These are phyloP conservation scores for Palythoa heliodiscus DNA, from an alignment of 92 coral and sea anemone species.

Conservation along the genomic window DNA sequence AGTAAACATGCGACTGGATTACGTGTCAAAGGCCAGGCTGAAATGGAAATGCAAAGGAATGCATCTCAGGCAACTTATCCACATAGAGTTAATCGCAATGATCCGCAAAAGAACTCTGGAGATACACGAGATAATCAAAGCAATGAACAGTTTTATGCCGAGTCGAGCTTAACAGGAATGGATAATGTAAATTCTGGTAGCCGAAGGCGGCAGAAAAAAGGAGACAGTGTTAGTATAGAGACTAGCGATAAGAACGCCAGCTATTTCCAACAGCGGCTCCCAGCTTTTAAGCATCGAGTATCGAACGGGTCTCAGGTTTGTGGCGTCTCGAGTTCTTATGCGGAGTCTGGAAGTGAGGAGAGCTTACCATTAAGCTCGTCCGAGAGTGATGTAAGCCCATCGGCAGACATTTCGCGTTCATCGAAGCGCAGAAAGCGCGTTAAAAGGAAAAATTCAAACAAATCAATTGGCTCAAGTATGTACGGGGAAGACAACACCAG, in stretches of 20 bases:
- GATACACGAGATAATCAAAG: slow-evolving; percentile 63
- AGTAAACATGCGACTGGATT: slow-evolving; percentile 76
- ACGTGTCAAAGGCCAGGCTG: slow-evolving; percentile 89
- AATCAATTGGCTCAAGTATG: slow-evolving; percentile 85
- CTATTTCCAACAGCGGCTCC: slow-evolving; percentile 35
- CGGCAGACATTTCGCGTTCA: slow-evolving; percentile 69
- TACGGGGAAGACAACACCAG: slow-evolving; percentile 90
- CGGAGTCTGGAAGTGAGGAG: slow-evolving; percentile 72
- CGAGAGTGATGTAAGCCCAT: slow-evolving; percentile 76
- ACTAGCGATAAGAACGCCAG: slow-evolving; percentile 23
- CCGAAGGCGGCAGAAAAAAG: slow-evolving; percentile 49
- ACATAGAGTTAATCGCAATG: slow-evolving; percentile 60
- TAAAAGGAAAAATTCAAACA: slow-evolving; percentile 77
- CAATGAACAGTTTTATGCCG: slow-evolving; percentile 47
- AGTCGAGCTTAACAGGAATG: slow-evolving; percentile 48
- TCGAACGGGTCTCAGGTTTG: slow-evolving; percentile 33
- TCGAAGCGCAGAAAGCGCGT: slow-evolving; percentile 85
- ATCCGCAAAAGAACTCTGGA: slow-evolving; percentile 75
- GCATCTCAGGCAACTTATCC: slow-evolving; percentile 62
- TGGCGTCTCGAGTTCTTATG: slow-evolving; percentile 53
- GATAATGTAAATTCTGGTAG: slow-evolving; percentile 42
- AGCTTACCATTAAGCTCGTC: slow-evolving; percentile 57
- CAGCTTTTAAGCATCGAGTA: slow-evolving; percentile 45
- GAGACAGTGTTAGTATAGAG: slow-evolving; percentile 32
- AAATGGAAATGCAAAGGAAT: slow-evolving; percentile 90